These are phyloP conservation scores for Buathra laborator DNA, from an alignment of 2,888 invertebrate genomes.

Conservation along the genomic window DNA sequence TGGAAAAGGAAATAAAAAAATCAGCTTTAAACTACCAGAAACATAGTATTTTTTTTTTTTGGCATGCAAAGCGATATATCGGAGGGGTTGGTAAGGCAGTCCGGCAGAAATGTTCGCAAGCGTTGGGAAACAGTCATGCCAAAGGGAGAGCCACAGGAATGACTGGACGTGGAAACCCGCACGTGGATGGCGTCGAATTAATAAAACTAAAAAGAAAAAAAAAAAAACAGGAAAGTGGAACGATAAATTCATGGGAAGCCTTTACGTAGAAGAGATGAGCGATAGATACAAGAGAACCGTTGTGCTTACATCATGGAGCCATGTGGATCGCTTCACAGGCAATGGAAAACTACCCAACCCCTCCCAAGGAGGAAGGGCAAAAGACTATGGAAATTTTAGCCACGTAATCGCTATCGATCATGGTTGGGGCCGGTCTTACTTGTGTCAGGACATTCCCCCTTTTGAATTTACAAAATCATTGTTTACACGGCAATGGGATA, in stretches of 20 bases:
- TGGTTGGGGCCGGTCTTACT: neutral
- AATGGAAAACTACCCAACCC: neutral
- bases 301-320: conserved; percentile 55
- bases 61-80: too few relatives aligned
- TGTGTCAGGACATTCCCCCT: neutral
- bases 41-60: neutral
- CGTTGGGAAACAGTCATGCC: neutral
- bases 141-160: neutral
- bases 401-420: conserved; percentile 60
- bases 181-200: neutral
- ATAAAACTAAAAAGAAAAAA: conserved; percentile 10
- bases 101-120: neutral
- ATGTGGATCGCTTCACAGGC: conserved; percentile 54
- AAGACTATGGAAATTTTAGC: conserved; percentile 58
- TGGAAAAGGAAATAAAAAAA: neutral
- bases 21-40: neutral
- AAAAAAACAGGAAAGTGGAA: conserved; percentile 14
- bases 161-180: conserved; percentile 13
- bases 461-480: conserved; percentile 34
- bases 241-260: conserved; percentile 27
- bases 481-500: neutral
- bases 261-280: conserved; percentile 7
- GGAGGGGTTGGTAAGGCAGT: neutral
- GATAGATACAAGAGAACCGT: conserved; percentile 22
- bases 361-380: neutral